Percentiles rank a stretch among this genome's conserved stretches.
These are phyloP conservation scores for Cacatua alba DNA, from an alignment of 2,113 vertebrate species.

Conservation along the genomic window DNA sequence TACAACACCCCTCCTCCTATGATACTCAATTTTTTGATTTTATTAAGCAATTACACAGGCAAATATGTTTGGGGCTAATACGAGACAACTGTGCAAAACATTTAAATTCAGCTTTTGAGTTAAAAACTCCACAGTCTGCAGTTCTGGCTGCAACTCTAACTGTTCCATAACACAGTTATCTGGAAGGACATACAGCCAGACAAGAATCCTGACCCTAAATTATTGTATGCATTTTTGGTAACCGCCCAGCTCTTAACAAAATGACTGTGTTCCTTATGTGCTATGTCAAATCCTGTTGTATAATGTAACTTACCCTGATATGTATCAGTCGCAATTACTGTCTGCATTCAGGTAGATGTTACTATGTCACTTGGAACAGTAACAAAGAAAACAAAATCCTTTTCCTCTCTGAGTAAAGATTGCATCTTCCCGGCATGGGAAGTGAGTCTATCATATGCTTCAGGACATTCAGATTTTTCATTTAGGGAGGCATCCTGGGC, in stretches of 20 bases:
- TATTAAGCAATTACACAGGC: not conserved
- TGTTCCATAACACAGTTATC: constrained; percentile 21
- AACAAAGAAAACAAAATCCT: constrained; percentile 63
- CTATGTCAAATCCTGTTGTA: constrained; percentile 33
- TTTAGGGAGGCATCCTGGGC: not conserved
- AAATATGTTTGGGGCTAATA: not conserved
- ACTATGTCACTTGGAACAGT: constrained; percentile 57
- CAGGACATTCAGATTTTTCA: constrained; percentile 22
- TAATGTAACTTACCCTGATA: constrained; percentile 37
- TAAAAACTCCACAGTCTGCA: not conserved
- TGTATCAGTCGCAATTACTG: constrained; percentile 34
- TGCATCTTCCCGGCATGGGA: constrained; percentile 8
- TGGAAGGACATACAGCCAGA: not conserved
- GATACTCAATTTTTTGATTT: not conserved
- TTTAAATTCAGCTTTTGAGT: not conserved
- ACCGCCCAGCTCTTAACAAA: not conserved
- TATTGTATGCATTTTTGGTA: constrained; percentile 27
- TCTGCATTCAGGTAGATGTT: constrained; percentile 36
- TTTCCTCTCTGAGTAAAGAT: constrained; percentile 41
- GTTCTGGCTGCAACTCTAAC: constrained; percentile 1
- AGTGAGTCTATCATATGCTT: constrained; percentile 18
- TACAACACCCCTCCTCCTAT: not conserved
- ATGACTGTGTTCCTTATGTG: not conserved
- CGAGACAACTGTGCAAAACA: not conserved
- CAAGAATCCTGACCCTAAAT: not conserved